These are phyloP conservation scores for Lasius fuliginosus DNA, from an alignment of 2,888 invertebrate species.

Conservation along the genomic window DNA sequence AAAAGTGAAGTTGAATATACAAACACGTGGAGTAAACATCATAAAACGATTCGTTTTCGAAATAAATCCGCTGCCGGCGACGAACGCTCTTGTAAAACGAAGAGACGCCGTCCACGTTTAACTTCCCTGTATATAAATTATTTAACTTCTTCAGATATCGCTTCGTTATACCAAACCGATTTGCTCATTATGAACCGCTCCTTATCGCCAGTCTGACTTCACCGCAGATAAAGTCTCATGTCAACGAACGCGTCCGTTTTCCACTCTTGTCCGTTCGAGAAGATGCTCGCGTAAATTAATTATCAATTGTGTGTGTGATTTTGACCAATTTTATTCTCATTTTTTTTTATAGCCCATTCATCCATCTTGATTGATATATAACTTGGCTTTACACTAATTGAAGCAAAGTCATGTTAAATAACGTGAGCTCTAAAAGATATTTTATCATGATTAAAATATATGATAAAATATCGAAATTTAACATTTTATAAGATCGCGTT, in stretches of 20 bases:
- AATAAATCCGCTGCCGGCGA: neutral
- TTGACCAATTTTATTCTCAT: no score
- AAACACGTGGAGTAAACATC: neutral
- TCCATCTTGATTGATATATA: no score
- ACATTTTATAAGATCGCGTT: neutral
- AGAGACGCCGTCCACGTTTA: neutral
- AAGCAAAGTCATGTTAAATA: no score
- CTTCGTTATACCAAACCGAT: slow-evolving; percentile 52
- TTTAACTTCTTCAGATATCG: slow-evolving; percentile 57
- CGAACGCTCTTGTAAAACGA: neutral
- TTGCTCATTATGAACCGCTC: slow-evolving; percentile 24
- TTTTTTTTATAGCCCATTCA: no score
- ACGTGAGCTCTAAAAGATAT: no score
- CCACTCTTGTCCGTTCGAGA: slow-evolving; percentile 45
- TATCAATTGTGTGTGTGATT: no score
- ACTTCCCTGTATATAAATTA: slow-evolving; percentile 43
- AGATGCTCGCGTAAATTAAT: slow-evolving; percentile 8
- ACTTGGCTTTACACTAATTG: no score
- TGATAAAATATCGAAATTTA: neutral
- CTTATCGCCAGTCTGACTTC: slow-evolving; percentile 67
- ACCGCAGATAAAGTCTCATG: slow-evolving; percentile 70
- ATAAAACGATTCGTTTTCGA: slow-evolving; percentile 11
- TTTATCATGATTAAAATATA: no score
- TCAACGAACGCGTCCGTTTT: slow-evolving; percentile 68
- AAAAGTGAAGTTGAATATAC: neutral